Percentiles rank a stretch among this genome's conserved stretches.
phyloP scores from a whole-genome alignment of 2,797 vertebrate species.

The Platalea minor region DNA sequence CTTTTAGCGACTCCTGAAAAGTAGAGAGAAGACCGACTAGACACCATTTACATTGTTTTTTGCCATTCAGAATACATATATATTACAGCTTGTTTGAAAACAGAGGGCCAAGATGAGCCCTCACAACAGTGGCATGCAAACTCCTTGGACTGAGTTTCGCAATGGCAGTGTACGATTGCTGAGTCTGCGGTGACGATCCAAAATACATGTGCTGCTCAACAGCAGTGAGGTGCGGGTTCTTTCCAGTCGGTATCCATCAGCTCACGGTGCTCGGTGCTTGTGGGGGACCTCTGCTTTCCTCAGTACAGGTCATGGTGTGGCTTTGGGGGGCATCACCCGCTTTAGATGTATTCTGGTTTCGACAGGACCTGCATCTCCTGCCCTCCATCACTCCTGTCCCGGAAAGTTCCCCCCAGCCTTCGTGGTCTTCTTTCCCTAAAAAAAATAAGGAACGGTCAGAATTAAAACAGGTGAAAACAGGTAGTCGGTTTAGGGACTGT shows the following conservation, averaged over 20 bases:
- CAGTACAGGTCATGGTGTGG: accelerated
- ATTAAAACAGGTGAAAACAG: not conserved
- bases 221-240: not conserved
- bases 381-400: conserved; percentile 45
- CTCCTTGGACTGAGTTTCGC: not conserved
- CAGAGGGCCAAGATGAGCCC: not conserved
- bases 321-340: accelerated
- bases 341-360: conserved; percentile 71
- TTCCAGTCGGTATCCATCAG: not conserved
- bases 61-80: not conserved
- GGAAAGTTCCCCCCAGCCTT: conserved; percentile 46
- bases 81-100: not conserved
- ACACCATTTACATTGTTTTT: not conserved
- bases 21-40: not conserved
- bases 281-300: not conserved
- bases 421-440: conserved; percentile 67
- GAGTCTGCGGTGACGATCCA: not conserved
- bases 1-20: not conserved
- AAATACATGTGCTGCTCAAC: accelerated
- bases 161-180: accelerated
- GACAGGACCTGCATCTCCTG: conserved; percentile 73
- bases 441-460: not conserved
- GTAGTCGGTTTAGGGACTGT: not conserved
- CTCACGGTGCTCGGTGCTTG: accelerated
- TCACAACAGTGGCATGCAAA: not conserved